Percentiles rank a stretch among this genome's conserved stretches.
Conservation (phyloP, 2,113 vertebrate species). For the Laticauda colubrina region DNA sequence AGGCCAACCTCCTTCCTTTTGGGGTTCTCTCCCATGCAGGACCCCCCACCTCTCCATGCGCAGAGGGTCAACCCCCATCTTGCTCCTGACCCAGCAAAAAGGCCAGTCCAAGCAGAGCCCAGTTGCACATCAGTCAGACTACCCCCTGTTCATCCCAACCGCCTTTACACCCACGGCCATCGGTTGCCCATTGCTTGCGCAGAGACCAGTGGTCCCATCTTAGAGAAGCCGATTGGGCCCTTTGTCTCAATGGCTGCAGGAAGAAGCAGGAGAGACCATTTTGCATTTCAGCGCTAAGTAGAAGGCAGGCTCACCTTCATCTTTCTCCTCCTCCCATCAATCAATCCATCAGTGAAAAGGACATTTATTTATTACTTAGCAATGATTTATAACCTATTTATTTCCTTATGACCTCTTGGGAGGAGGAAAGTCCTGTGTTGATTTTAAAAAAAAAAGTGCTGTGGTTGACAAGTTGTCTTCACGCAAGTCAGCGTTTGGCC, state of each 20-base stretch:
- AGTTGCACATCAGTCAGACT: neutral
- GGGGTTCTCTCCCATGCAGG: neutral
- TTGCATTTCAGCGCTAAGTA: neutral
- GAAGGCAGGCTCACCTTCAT: neutral
- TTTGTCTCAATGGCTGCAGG: neutral
- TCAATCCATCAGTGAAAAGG: neutral
- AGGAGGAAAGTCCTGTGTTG: neutral
- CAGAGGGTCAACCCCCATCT: neutral
- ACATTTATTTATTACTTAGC: neutral
- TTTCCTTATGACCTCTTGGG: neutral
- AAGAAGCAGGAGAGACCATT: neutral
- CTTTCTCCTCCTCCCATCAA: neutral
- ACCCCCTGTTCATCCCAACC: neutral
- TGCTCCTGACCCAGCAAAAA: neutral
- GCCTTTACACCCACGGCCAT: neutral
- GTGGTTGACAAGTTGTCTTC: neutral
- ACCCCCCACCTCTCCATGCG: fast-evolving
- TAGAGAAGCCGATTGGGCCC: too few relatives aligned
- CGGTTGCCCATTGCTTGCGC: too few relatives aligned
- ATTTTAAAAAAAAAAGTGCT: neutral
- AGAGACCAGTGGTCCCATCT: too few relatives aligned
- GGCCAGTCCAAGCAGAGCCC: neutral
- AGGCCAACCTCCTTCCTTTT: neutral
- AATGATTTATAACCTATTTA: neutral
- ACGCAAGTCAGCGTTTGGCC: neutral